Base-by-base conservation (phyloP, 2,113 vertebrate species). In the Rhegmatorhina hoffmannsi region DNA sequence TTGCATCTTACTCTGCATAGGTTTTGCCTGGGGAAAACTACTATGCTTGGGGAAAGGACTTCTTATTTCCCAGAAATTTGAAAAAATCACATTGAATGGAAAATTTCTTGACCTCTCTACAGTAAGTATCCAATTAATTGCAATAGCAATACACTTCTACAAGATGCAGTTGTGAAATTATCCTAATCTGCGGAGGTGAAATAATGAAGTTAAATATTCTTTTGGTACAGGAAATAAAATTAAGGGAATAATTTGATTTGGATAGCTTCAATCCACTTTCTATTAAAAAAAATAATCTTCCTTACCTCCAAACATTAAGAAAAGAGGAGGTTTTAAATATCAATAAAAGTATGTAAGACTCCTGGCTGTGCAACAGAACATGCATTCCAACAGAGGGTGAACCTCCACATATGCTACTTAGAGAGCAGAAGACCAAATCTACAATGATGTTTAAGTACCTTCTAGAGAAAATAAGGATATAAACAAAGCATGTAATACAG, bases 321-420 rank as follows among this genome's bases (percentile, higher is more conserved):
- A 88, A 19, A 43, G 13, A 46, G 0, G 1, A 1, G 5, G 78
- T 44, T 9, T 17, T n/a, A 72, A 75, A 75, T 63, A 49, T 14
- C 77, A 38, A 58, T n/a, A 25, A 50, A 81, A 70, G 46, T 38
- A 12, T 24, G 0, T 6, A 58, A 74, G 33, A 24, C 2, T 60
- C 9, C 31, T 74, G 59, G 15, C 11, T 62, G 19, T 26, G 20
- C 13, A 70, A 46, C 4, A 38, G 5, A 74, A 2, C 4, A 60
- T 36, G 20, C 1, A 1, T 53, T 40, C 6, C n/a, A 77, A 7
- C 4, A 74, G 7, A 67, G 10, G 13, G 1, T 38, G 19, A 34
- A 40, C 11, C 4, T 88, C 28, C 11, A n/a, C 4, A 5, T 38
- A 24, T 2, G 5, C 7, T 40, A 9, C 23, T 74, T 24, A 67